Base-by-base conservation (phyloP, 1,140 invertebrate species). In the Cardiocondyla obscurior region DNA sequence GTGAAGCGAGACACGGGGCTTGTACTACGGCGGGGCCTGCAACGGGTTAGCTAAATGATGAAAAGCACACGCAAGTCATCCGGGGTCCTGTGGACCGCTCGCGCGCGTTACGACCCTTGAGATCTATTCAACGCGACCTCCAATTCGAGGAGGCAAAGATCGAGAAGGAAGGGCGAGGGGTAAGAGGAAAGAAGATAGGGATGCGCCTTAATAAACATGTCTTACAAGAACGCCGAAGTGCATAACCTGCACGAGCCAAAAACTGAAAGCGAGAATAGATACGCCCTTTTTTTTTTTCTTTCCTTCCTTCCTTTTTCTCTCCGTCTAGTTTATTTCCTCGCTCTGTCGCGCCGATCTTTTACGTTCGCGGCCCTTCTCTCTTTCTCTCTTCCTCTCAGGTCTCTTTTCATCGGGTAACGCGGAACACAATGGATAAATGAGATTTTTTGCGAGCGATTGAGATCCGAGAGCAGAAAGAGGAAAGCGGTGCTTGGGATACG, bases 391-490 rank as follows among this genome's bases (percentile, higher is more conserved):
- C 81, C 55, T 25, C 28, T 16, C 87, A 64, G 67, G 79, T 82
- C 81, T 88, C 46, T 22, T 65, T 85, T 81, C 76, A 79, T 55
- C 76, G 81, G 69, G 85, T 90, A 92, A 90, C 91, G 87, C 90
- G 84, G 76, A 55, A 82, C 86, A 93, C 92, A 93, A 93, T 93
- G 90, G 91, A 92, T 92, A 93, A 93, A 93, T 93, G 93, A 93
- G 92, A 93, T 93, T 93, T 93, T 93, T 93, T 92, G 90, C 89
- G 90, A 93, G 84, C 92, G 92, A 93, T 93, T 92, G 92, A 92
- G 92, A 93, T 92, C 89, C 87, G 83, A 91, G 89, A 90, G 88
- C 83, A 85, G 85, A 85, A 57, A 65, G 51, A 64, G 67, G 83
- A 90, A 88, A 79, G 86, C 49, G 25, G 60, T 36, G 72, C 44